phyloP scores from a whole-genome alignment of 2,113 vertebrate species.

The Chinchilla lanigera region DNA sequence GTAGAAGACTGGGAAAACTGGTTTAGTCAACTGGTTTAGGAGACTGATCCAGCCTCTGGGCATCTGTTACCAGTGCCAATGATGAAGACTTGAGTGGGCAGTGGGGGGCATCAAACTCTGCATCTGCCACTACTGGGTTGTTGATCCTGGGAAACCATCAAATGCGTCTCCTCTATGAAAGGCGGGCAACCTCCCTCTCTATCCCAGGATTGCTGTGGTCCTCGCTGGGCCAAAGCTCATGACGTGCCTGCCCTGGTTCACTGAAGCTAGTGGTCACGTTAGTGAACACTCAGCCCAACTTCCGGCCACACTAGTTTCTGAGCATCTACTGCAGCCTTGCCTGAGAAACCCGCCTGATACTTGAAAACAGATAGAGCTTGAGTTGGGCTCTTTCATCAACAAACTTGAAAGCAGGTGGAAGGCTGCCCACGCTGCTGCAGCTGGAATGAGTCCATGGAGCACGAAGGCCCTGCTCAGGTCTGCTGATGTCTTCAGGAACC shows the following conservation, averaged over 20 bases:
- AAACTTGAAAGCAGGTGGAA: neutral
- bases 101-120: neutral
- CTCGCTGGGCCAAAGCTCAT: neutral
- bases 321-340: neutral
- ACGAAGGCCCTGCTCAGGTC: neutral
- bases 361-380: too few species aligned
- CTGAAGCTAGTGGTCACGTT: neutral
- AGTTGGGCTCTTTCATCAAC: neutral
- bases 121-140: neutral
- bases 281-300: neutral
- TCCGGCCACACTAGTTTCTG: neutral
- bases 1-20: neutral
- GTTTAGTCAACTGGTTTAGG: neutral
- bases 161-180: neutral
- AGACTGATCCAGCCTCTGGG: neutral
- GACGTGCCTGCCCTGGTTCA: neutral
- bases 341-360: neutral
- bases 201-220: too few species aligned
- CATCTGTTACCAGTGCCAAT: neutral
- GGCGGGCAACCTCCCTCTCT: too few species aligned
- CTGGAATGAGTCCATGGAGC: neutral
- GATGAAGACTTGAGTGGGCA: too few species aligned
- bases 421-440: neutral
- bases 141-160: neutral
- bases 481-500: accelerated